A percentile compares a stretch with the other conserved stretches of the same genome.
Conservation (phyloP, 2,888 invertebrate genomes). For the Vannuccia rotundouncinata region DNA sequence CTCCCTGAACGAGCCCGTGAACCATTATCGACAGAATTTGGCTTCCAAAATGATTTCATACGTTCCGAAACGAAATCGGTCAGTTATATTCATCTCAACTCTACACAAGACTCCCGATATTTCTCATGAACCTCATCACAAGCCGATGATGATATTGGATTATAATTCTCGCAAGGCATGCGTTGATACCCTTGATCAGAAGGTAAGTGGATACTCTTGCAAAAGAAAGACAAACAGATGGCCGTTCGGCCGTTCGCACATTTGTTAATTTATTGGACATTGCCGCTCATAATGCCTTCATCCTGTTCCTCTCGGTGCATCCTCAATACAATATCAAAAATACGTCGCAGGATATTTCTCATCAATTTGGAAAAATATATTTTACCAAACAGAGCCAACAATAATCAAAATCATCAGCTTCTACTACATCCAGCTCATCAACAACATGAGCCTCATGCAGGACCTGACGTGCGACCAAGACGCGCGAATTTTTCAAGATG, state of each 20-base stretch:
- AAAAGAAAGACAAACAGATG: conserved; percentile 30
- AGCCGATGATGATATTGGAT: conserved; percentile 15
- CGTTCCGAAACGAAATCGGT: conserved; percentile 5
- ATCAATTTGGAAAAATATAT: conserved; percentile 9
- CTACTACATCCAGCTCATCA: too few species aligned
- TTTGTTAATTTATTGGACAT: conserved; percentile 18
- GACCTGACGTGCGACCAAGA: too few species aligned
- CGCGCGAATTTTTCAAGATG: too few species aligned
- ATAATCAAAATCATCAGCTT: too few species aligned
- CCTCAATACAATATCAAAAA: conserved; percentile 12
- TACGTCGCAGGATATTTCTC: not conserved
- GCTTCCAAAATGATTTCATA: conserved; percentile 3
- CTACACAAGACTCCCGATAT: not conserved
- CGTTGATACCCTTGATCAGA: conserved; percentile 21
- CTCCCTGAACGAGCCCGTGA: conserved; percentile 4
- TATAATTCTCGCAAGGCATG: conserved; percentile 15
- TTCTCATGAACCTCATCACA: conserved; percentile 9
- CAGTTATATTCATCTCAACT: conserved; percentile 27
- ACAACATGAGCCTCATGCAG: too few species aligned
- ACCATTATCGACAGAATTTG: conserved; percentile 9
- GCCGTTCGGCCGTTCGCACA: not conserved
- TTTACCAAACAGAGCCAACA: conserved; percentile 9
- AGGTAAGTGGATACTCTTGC: conserved; percentile 9
- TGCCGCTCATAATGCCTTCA: conserved; percentile 8
- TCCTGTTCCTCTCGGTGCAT: conserved; percentile 11